Conservation (phyloP, 2,113 vertebrate genomes). For the Nothobranchius furzeri region DNA sequence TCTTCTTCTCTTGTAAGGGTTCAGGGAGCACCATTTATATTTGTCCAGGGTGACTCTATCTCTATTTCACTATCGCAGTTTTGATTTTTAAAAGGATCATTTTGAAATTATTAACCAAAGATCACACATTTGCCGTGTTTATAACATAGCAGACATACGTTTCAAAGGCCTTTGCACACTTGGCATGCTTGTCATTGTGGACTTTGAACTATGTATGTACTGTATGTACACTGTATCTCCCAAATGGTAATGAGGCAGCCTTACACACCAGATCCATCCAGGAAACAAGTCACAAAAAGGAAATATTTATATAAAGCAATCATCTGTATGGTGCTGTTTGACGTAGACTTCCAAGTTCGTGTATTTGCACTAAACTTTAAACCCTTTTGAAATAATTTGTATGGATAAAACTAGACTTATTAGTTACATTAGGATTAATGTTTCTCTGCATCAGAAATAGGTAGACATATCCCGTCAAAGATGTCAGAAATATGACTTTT, state of each 20-base stretch:
- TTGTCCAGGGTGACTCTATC: neutral
- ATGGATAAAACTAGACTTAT: neutral
- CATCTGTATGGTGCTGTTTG: too few species aligned
- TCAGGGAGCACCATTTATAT: neutral
- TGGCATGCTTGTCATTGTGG: neutral
- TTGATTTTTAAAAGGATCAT: slow-evolving; percentile 12
- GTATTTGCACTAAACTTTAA: too few species aligned
- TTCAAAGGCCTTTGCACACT: slow-evolving; percentile 24
- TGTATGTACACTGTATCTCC: too few species aligned
- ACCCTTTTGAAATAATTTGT: neutral
- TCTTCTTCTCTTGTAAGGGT: neutral
- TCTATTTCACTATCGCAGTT: neutral
- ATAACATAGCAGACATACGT: neutral
- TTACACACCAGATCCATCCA: too few species aligned
- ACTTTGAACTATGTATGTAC: neutral
- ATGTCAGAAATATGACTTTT: neutral
- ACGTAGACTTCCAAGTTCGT: too few species aligned
- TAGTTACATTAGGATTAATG: neutral
- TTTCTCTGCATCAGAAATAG: neutral
- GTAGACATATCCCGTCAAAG: neutral
- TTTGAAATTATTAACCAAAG: slow-evolving; percentile 43
- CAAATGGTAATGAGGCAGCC: too few species aligned
- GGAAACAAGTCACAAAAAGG: too few species aligned
- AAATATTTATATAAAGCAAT: too few species aligned
- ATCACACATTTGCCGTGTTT: neutral